These are phyloP conservation scores for Notamacropus eugenii DNA, from an alignment of 2,797 vertebrate genomes.

Conservation along the genomic window DNA sequence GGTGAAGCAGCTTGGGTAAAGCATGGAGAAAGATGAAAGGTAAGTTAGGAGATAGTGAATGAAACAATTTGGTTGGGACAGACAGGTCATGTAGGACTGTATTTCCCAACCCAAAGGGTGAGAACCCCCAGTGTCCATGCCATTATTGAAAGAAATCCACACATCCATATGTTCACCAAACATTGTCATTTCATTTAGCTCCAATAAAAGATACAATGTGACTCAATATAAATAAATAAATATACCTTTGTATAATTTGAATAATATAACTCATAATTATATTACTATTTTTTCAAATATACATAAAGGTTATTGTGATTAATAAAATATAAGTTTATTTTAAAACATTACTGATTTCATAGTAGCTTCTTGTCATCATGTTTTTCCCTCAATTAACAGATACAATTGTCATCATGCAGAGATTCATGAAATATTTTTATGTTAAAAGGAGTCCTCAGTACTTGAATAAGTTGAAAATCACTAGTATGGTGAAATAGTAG, in stretches of 20 bases:
- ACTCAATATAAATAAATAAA: neutral
- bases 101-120: neutral
- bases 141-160: neutral
- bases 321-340: neutral
- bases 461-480: neutral
- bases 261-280: neutral
- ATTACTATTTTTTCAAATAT: neutral
- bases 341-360: neutral
- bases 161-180: neutral
- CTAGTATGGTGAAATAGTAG: neutral
- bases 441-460: neutral
- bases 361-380: neutral
- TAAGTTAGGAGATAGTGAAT: neutral
- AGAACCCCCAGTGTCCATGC: neutral
- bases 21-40: neutral
- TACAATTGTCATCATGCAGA: neutral
- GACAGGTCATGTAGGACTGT: neutral
- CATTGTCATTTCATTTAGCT: neutral
- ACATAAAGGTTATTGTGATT: neutral
- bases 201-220: neutral
- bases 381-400: neutral
- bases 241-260: neutral
- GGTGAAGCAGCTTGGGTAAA: neutral
- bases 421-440: neutral
- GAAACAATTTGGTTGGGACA: neutral